Base-by-base conservation (phyloP, 2,888 invertebrate genomes). In the Acrobasis suavella region DNA sequence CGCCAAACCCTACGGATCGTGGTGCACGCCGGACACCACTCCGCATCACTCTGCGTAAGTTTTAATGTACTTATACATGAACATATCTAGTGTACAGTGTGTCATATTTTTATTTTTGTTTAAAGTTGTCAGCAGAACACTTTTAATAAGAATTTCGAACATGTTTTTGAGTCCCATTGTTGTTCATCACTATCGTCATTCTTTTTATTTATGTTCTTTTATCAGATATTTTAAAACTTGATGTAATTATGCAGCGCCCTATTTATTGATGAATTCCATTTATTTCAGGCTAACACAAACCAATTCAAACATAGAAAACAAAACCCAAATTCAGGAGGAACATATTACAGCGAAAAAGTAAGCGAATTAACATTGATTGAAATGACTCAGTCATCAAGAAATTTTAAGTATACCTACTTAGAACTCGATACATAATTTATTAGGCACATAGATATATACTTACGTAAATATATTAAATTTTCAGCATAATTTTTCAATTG, bases 11-110 rank as follows among this genome's bases (percentile, higher is more conserved):
- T 85, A 84, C 63, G 87, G 84, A 0, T 87, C 91, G 1, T 92
- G 91, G 91, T 85, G 87, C 64, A 86, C 89, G 0, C 91, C 91
- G 0, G 86, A 84, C 9, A 9, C 75, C 0, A 81, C 86, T 0
- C 89, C 88, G 2, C 71, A 68, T 0, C 86, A 82, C 63, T 68
- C 73, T 15, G 67, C 69, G 91, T 91, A 76, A 81, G 84, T 75
- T 22, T n/a, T n/a, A 22, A 50, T 42, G 63, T 15, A 37, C 37
- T 38, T 17, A 9, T 17, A 10, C 10, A 22, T 22, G 22, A 22
- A 22, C 22, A 22, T 22, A 22, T 22, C 22, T 32, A 22, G 22
- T 22, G 22, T 22, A 22, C 2, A 22, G 2, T 2, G 2, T 2
- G 22, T 22, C 22, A 22, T 5, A 22, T 5, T 5, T 22, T 22